Evolutionary conservation across 1,140 invertebrate genomes (phyloP).

Genomic region (Scaptodrosophila lebanonensis): DNA sequence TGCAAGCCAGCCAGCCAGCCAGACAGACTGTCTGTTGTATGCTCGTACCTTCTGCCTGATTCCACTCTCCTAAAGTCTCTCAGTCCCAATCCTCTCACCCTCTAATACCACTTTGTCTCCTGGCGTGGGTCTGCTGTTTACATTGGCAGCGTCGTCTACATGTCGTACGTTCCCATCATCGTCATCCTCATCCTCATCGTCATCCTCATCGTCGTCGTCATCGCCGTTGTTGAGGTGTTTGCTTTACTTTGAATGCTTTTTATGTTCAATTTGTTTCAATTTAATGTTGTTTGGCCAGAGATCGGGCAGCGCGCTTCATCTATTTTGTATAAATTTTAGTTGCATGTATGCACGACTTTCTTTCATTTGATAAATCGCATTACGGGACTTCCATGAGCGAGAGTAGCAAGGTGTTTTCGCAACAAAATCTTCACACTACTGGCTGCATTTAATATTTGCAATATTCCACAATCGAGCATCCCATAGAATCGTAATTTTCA

Average conservation of each 20-base stretch:
- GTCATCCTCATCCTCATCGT: constrained; percentile 5
- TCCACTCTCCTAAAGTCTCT: constrained; percentile 37
- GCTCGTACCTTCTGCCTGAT: constrained; percentile 59
- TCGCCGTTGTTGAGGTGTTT: constrained; percentile 46
- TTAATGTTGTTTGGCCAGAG: constrained; percentile 68
- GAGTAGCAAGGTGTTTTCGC: too few relatives aligned
- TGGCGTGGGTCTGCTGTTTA: constrained; percentile 46
- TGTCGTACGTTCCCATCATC: constrained; percentile 4
- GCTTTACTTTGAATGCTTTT: constrained; percentile 74
- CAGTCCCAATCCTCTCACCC: constrained; percentile 6
- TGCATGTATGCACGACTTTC: constrained; percentile 21
- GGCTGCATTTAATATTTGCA: too few relatives aligned
- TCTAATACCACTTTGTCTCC: constrained; percentile 36
- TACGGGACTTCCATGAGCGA: constrained; percentile 70
- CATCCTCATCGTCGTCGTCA: background rate
- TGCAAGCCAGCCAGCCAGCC: constrained; percentile 1
- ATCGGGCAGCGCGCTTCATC: constrained; percentile 54
- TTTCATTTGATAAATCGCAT: constrained; percentile 64
- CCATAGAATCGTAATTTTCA: too few relatives aligned
- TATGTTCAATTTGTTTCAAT: constrained; percentile 75
- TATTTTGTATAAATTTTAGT: constrained; percentile 67
- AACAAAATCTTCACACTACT: too few relatives aligned
- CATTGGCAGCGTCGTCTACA: constrained; percentile 48
- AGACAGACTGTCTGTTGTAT: constrained; percentile 3
- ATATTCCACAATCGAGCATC: too few relatives aligned